Evolutionary conservation across 2,888 invertebrate species (phyloP), one percentile per base, ranked within the genome.

Genomic region (Dioctria rufipes): DNA sequence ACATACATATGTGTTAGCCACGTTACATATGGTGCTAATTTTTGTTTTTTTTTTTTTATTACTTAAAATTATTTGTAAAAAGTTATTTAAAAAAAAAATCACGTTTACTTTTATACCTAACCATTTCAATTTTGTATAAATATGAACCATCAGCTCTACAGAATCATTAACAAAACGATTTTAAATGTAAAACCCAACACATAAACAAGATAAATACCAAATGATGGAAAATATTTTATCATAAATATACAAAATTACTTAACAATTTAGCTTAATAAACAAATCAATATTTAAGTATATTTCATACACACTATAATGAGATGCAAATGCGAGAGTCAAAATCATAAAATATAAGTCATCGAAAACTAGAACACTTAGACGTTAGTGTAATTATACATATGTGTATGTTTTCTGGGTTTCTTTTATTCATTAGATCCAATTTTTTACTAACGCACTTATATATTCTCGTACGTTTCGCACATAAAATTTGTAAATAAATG

Each of bases 401-500:
- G 25, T 69, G 39, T 39, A 79, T 78, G 49, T 67, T 79, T 67
- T 39, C n/a, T 80, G 25, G 25, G 25, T 60, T 80, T 78, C 40
- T 58, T 40, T 60, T 60, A 43, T 39, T 42, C 42, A 25, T 25
- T 25, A 25, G 25, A 25, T 25, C 25, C 0, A 61, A 61, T 80
- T 80, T 79, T 67, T 61, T 43, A 25, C 25, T 25, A 69, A 43
- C 61, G 80, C 80, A 80, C 80, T 60, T 61, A 66, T 60, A 69
- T 71, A 67, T 49, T 69, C 69, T 69, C 61, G 39, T 58, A 80
- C 67, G 54, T 79, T 80, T 80, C 80, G 67, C 80, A 80, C 71
- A 46, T 58, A 71, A 67, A 67, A 40, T 69, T 43, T 80, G 80
- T 80, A 80, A 71, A 80, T 80, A 80, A 80, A n/a, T 80, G 80